These are phyloP conservation scores for Nasonia longicornis DNA, from an alignment of 1,140 invertebrate species.

Conservation along the genomic window DNA sequence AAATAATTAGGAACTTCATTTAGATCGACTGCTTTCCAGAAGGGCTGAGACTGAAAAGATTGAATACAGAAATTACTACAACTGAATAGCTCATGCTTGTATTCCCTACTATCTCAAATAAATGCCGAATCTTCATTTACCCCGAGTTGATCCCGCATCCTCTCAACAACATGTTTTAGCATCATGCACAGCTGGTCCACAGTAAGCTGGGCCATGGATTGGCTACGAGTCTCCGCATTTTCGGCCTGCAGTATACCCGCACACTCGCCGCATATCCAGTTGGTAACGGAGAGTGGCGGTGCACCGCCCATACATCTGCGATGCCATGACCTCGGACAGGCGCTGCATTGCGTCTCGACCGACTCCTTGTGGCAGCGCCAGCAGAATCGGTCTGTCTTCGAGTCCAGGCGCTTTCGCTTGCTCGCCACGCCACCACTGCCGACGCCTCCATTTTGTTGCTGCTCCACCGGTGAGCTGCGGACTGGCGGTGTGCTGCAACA, in stretches of 20 bases:
- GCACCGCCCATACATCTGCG: slow-evolving; percentile 77
- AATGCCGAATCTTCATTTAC: slow-evolving; percentile 65
- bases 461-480: slow-evolving; percentile 12
- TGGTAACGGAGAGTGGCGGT: slow-evolving; percentile 68
- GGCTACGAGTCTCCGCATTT: slow-evolving; percentile 79
- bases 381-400: slow-evolving; percentile 81
- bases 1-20: slow-evolving; percentile 78
- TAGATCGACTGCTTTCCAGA: slow-evolving; percentile 80
- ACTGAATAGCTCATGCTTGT: not conserved
- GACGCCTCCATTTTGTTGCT: slow-evolving; percentile 41
- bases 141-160: slow-evolving; percentile 80
- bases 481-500: slow-evolving; percentile 5
- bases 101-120: not conserved
- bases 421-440: not conserved
- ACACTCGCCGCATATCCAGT: slow-evolving; percentile 92
- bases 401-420: slow-evolving; percentile 35
- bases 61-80: slow-evolving; percentile 34
- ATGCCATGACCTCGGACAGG: slow-evolving; percentile 90
- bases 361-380: slow-evolving; percentile 88
- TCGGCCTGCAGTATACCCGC: slow-evolving; percentile 82
- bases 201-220: slow-evolving; percentile 79
- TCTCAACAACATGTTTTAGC: slow-evolving; percentile 79
- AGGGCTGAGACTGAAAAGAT: slow-evolving; percentile 75
- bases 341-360: slow-evolving; percentile 77
- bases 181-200: slow-evolving; percentile 81